A percentile compares a stretch with the other conserved stretches of the same genome.
phyloP scores from a whole-genome alignment of 2,888 invertebrate species.

The Tinea pellionella region DNA sequence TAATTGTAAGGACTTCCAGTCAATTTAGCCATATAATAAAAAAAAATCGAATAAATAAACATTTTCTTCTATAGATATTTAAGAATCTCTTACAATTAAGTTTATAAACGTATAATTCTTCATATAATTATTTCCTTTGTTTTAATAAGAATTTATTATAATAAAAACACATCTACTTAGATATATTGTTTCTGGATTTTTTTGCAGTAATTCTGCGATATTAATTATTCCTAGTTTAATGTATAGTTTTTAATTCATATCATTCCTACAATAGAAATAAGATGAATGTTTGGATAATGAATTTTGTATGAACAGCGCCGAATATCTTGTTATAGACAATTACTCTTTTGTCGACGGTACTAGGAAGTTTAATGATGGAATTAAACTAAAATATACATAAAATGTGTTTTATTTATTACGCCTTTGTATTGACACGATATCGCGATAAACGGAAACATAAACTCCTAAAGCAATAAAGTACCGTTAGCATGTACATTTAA shows the following conservation, averaged over 20 bases:
- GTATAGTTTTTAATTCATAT: neutral
- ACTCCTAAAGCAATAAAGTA: too few species aligned
- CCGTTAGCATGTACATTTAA: too few species aligned
- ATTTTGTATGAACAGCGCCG: neutral
- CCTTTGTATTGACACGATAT: too few species aligned
- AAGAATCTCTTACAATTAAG: conserved; percentile 8
- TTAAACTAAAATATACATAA: neutral
- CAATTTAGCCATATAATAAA: conserved; percentile 10
- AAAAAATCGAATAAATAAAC: neutral
- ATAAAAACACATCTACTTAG: conserved; percentile 7
- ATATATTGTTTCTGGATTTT: neutral
- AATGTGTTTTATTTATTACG: neutral
- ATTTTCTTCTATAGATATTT: neutral
- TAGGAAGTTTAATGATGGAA: neutral
- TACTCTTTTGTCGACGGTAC: neutral
- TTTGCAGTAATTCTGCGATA: conserved; percentile 15
- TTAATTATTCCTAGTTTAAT: conserved; percentile 6
- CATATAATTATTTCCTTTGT: conserved; percentile 12
- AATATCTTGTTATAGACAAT: neutral
- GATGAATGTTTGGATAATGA: neutral
- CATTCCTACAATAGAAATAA: conserved; percentile 11
- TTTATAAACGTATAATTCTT: neutral
- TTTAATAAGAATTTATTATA: neutral
- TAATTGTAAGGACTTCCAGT: conserved; percentile 8
- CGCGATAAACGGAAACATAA: too few species aligned